These are phyloP conservation scores for Sternotherus odoratus DNA, from an alignment of 2,797 vertebrate species.

Conservation along the genomic window DNA sequence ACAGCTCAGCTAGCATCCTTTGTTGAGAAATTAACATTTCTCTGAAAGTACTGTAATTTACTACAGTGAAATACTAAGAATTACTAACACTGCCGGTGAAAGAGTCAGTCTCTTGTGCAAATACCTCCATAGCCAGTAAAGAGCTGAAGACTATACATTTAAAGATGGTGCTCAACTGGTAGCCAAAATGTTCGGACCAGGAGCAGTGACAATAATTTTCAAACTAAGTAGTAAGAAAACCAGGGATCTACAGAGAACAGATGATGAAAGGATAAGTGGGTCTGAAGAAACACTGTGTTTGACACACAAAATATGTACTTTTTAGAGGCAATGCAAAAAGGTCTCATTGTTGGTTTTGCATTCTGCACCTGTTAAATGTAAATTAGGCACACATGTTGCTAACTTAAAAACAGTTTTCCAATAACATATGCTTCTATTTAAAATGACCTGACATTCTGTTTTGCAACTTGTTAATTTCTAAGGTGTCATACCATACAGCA, in stretches of 20 bases:
- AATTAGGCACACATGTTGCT: rapidly evolving
- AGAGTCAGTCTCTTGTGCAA: neutral
- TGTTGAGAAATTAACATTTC: conserved; percentile 21
- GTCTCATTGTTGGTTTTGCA: too few species aligned
- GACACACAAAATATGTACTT: neutral
- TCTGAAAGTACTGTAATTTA: neutral
- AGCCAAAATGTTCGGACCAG: neutral
- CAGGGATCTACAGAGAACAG: neutral
- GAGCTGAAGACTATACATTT: neutral
- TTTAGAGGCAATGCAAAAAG: neutral
- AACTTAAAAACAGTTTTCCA: neutral
- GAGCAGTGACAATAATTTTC: rapidly evolving
- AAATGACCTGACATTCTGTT: neutral
- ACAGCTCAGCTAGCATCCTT: neutral
- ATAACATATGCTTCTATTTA: neutral
- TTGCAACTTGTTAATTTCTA: neutral
- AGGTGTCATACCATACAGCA: neutral
- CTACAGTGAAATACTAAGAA: neutral
- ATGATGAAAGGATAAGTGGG: neutral
- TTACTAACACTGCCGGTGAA: neutral
- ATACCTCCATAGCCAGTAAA: neutral
- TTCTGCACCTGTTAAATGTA: rapidly evolving
- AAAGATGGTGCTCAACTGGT: neutral
- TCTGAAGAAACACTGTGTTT: neutral
- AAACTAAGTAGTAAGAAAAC: neutral